A percentile compares a stretch with the other conserved stretches of the same genome.
phyloP scores from a whole-genome alignment of 2,888 invertebrate species.

The Drosophila emarginata region DNA sequence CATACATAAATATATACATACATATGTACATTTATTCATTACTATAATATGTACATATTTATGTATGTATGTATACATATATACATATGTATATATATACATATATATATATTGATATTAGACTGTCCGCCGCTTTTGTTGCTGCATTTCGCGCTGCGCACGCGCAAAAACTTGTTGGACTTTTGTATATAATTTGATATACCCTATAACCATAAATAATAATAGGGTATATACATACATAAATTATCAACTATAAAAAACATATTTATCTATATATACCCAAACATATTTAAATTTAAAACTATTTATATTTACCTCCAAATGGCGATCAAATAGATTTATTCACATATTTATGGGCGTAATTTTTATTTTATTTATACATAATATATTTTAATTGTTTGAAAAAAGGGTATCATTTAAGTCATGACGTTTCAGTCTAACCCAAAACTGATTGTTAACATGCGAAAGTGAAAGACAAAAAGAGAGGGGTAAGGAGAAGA shows the following conservation, averaged over 20 bases:
- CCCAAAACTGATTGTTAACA: conserved; percentile 26
- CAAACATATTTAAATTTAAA: no score
- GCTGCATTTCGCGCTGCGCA: conserved; percentile 59
- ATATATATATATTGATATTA: not conserved
- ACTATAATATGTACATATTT: conserved; percentile 2
- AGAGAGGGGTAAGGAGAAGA: conserved; percentile 10
- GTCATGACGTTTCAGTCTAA: no score
- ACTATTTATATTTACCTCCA: no score
- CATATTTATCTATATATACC: no score
- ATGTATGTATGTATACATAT: not conserved
- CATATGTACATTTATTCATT: not conserved
- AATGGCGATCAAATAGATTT: no score
- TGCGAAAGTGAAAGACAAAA: not conserved
- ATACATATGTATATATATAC: conserved; percentile 14
- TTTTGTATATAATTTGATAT: conserved; percentile 1
- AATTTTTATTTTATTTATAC: no score
- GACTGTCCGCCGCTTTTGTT: conserved; percentile 13
- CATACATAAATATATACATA: not conserved
- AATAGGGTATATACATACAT: conserved; percentile 24
- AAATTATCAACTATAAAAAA: no score
- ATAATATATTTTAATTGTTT: no score
- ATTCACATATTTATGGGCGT: no score
- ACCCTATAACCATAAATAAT: conserved; percentile 2
- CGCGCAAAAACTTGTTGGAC: conserved; percentile 62
- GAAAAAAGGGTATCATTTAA: no score